Evolutionary conservation across 2,797 vertebrate species (phyloP), one percentile per base, ranked within the genome.

Genomic region (Micropoecilia bifurca): DNA sequence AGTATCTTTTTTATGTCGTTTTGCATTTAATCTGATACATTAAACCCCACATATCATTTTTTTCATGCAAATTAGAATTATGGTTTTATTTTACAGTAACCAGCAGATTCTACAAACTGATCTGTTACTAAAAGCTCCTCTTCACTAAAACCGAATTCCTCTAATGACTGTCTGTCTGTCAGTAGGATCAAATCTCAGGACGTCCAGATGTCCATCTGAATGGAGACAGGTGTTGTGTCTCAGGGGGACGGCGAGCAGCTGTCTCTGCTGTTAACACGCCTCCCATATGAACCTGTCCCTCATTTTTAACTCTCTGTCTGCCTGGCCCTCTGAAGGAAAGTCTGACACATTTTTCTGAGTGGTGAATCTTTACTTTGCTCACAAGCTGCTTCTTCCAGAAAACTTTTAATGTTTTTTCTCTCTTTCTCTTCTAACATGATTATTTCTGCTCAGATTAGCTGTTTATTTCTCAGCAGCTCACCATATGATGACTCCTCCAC

Each of bases 181-280:
- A 92, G 13, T 90, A 74, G 73, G 83, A 73, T 73, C 80, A 86
- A 87, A 91, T 92, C 91, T 90, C 10, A 82, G 81, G 83, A 57
- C 79, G 75, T 87, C 80, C 85, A 90, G 77, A 86, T 77, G 90
- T 89, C 84, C 85, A 33, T 6, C 82, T 84, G 82, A 87, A 84
- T 78, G 47, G 76, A 71, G 71, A 81, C 91, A 91, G 92, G 91
- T 93, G 91, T 91, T 85, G 53, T 0, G 8, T 72, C 63, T 71
- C 61, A 5, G 45, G 13, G 61, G 68, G 79, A 61, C 75, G 59
- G 59, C 13, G 75, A 83, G 50, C 83, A 86, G 84, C 84, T 87
- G 87, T 79, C 78, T 82, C 75, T 80, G 48, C 47, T 41, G 57
- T 76, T 82, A 74, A 77, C 61, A 8, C 46, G 18, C 47, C 81